Conservation (phyloP, 2,888 invertebrate genomes). For the Hypsopygia costalis region DNA sequence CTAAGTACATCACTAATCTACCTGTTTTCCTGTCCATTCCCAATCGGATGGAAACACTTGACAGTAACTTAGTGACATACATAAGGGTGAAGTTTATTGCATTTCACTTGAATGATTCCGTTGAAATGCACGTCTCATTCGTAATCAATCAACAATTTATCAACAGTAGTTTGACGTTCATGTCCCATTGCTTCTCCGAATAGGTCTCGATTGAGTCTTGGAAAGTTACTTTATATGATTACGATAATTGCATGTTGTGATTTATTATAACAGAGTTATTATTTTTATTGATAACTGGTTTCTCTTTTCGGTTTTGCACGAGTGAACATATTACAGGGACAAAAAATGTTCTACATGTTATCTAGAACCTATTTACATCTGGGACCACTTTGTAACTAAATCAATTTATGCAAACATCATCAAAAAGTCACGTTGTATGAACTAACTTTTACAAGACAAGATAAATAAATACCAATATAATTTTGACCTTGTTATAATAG, state of each 20-base stretch:
- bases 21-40: background rate
- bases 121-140: background rate
- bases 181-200: slow-evolving; percentile 2
- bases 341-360: no score
- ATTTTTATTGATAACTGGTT: no score
- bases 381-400: no score
- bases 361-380: no score
- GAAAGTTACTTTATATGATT: slow-evolving; percentile 8
- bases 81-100: slow-evolving; percentile 3
- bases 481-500: no score
- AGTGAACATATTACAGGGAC: no score
- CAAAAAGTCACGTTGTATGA: no score
- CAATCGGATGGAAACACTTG: slow-evolving; percentile 1
- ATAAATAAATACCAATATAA: no score
- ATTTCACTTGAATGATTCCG: slow-evolving; percentile 2
- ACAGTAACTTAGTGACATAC: slow-evolving; percentile 7
- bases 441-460: no score
- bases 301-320: no score
- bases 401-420: no score
- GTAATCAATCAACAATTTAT: slow-evolving; percentile 7
- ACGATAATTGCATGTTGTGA: background rate
- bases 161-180: slow-evolving; percentile 4
- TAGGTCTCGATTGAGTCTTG: background rate
- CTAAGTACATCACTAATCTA: background rate
- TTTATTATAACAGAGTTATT: no score